phyloP scores from a whole-genome alignment of 1,140 invertebrate species.

The Varroa destructor region DNA sequence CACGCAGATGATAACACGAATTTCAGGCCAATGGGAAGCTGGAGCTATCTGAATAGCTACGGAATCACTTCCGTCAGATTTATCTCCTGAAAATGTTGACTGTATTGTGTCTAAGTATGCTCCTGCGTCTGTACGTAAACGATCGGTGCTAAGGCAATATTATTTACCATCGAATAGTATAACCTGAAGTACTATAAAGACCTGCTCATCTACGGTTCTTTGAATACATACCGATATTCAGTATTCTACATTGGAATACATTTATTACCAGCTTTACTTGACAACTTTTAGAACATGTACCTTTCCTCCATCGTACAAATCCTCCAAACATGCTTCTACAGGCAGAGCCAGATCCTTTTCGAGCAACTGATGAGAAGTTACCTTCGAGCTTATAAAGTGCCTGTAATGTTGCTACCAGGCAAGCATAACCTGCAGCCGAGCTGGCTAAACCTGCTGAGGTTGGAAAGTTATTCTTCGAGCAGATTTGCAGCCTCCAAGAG shows the following conservation, averaged over 20 bases:
- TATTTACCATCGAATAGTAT: too few relatives aligned
- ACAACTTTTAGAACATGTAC: not conserved
- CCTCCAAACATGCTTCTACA: slow-evolving; percentile 87
- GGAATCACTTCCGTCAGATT: slow-evolving; percentile 62
- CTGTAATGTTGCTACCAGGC: slow-evolving; percentile 58
- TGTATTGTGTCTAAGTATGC: too few relatives aligned
- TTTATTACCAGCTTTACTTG: too few relatives aligned
- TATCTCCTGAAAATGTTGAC: slow-evolving; percentile 47
- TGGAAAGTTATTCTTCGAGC: slow-evolving; percentile 94
- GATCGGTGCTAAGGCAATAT: too few relatives aligned
- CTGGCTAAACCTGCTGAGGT: slow-evolving; percentile 94
- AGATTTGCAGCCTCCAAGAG: slow-evolving; percentile 65
- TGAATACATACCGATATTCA: too few relatives aligned
- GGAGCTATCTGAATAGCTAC: slow-evolving; percentile 55
- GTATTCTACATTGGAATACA: too few relatives aligned
- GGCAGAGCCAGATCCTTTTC: slow-evolving; percentile 81
- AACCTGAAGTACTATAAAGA: too few relatives aligned
- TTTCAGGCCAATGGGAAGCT: slow-evolving; percentile 70
- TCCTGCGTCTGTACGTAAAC: too few relatives aligned
- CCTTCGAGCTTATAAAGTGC: slow-evolving; percentile 60
- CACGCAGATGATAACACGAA: slow-evolving; percentile 76
- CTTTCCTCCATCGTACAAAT: slow-evolving; percentile 67
- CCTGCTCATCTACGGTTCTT: too few relatives aligned
- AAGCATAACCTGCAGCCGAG: slow-evolving; percentile 94
- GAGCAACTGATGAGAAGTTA: slow-evolving; percentile 54